Percentiles rank a stretch among this genome's conserved stretches.
Conservation (phyloP, 2,113 vertebrate species). For the Etheostoma spectabile region DNA sequence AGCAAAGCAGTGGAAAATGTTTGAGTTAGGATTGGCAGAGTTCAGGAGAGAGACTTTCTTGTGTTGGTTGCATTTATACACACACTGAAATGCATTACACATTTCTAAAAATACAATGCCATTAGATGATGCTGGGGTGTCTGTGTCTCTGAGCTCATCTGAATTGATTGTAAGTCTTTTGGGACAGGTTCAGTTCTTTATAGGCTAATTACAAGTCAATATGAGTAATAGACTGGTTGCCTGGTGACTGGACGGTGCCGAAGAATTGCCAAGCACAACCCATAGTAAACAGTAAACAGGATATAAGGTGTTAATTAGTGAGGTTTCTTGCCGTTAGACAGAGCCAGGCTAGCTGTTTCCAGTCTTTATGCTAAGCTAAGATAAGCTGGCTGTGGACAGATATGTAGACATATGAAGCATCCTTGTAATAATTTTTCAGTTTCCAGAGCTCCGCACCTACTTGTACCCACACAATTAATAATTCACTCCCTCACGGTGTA, state of each 20-base stretch:
- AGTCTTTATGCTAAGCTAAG: neutral
- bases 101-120: neutral
- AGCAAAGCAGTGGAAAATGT: constrained; percentile 27
- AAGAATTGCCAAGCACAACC: neutral
- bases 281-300: neutral
- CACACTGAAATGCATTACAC: neutral
- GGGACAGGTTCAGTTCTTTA: neutral
- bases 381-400: neutral
- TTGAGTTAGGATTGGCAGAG: neutral
- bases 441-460: neutral
- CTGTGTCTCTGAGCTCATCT: neutral
- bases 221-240: neutral
- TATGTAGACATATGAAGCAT: neutral
- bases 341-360: neutral
- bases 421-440: neutral
- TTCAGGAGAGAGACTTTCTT: neutral
- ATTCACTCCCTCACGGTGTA: no score
- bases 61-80: neutral
- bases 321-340: neutral
- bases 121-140: neutral
- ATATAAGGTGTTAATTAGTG: neutral
- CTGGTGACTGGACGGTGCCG: neutral
- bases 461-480: neutral
- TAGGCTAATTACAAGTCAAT: neutral
- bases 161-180: neutral